Evolutionary conservation across 2,113 vertebrate species (phyloP).

Genomic region (Ciconia boyciana): DNA sequence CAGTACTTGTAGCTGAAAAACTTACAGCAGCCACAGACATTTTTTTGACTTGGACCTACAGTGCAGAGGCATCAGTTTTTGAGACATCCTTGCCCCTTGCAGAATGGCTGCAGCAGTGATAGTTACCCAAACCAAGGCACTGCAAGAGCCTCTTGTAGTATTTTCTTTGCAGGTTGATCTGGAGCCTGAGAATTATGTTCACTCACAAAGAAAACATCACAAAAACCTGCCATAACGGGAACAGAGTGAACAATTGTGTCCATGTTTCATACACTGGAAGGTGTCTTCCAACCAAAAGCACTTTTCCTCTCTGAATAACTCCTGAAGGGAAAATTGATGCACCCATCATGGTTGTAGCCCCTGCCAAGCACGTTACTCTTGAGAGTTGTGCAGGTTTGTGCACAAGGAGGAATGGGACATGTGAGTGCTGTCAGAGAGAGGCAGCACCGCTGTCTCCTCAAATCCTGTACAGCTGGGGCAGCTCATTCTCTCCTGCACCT

Average conservation of each 20-base stretch:
- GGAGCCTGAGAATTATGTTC: background rate
- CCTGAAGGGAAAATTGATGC: background rate
- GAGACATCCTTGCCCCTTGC: background rate
- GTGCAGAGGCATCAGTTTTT: background rate
- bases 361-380: background rate
- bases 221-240: background rate
- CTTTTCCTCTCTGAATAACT: background rate
- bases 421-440: background rate
- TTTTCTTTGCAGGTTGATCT: background rate
- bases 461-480: background rate
- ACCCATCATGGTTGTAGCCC: background rate
- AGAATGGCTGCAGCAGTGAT: background rate
- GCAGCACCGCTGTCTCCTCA: background rate
- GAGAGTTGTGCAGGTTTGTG: background rate
- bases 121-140: background rate
- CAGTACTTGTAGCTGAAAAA: background rate
- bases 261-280: background rate
- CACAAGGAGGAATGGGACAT: background rate
- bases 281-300: background rate
- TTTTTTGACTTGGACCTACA: background rate
- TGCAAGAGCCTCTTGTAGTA: background rate
- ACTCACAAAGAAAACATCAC: background rate
- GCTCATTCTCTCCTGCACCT: background rate
- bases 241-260: background rate
- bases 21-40: background rate